phyloP scores from a whole-genome alignment of 2,797 vertebrate species.

The Cirrhinus molitorella region DNA sequence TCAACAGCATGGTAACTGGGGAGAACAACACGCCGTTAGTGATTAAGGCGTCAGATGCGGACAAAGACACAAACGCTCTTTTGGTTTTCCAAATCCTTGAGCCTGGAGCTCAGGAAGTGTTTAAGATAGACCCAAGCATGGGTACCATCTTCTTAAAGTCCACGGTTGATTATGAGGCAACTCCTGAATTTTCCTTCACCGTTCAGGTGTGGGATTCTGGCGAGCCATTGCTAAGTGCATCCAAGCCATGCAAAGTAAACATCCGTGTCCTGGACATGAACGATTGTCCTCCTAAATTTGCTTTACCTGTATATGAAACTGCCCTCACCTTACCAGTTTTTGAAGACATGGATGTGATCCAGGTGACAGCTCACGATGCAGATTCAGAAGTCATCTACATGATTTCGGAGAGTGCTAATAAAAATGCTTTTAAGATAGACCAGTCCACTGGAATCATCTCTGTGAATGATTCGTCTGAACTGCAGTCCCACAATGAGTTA shows the following conservation, averaged over 20 bases:
- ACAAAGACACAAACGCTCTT: conserved; percentile 87
- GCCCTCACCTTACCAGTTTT: conserved; percentile 82
- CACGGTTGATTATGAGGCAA: conserved; percentile 87
- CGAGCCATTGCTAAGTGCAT: conserved; percentile 83
- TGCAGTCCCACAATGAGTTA: conserved; percentile 80
- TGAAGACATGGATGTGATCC: conserved; percentile 82
- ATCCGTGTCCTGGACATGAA: conserved; percentile 87
- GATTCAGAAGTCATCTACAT: conserved; percentile 89
- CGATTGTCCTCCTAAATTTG: conserved; percentile 90
- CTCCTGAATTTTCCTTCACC: conserved; percentile 82
- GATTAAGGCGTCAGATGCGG: conserved; percentile 86
- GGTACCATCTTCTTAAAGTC: conserved; percentile 85
- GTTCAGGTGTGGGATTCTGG: conserved; percentile 91
- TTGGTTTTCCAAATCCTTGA: conserved; percentile 90
- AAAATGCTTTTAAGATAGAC: conserved; percentile 83
- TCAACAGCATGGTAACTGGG: conserved; percentile 88
- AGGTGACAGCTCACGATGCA: conserved; percentile 83
- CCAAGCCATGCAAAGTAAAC: conserved; percentile 84
- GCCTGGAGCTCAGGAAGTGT: conserved; percentile 82
- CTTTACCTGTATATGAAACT: conserved; percentile 77
- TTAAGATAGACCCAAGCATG: conserved; percentile 89
- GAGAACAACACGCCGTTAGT: conserved; percentile 88
- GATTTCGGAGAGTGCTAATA: conserved; percentile 83
- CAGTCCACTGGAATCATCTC: conserved; percentile 83
- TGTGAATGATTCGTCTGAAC: conserved; percentile 77